These are phyloP conservation scores for Mercenaria mercenaria DNA, from an alignment of 1,140 invertebrate genomes.

Conservation along the genomic window DNA sequence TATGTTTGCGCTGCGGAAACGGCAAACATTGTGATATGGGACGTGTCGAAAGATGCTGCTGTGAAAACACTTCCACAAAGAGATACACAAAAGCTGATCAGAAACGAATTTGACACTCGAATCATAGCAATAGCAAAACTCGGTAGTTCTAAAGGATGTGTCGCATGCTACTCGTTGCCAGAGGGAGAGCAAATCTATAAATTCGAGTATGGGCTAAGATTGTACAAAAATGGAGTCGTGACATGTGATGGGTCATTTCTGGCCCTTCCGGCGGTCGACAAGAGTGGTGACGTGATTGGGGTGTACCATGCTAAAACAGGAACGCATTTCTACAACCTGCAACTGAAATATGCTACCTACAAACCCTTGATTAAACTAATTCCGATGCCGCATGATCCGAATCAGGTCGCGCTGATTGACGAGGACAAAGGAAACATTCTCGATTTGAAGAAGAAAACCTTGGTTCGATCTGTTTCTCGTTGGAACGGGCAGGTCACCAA, in stretches of 20 bases:
- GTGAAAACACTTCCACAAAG: conserved; percentile 90
- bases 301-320: conserved; percentile 95
- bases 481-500: conserved; percentile 87
- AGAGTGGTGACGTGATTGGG: conserved; percentile 93
- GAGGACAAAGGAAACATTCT: conserved; percentile 93
- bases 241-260: conserved; percentile 93
- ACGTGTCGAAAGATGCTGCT: conserved; percentile 93
- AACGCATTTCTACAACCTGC: conserved; percentile 90
- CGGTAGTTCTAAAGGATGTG: conserved; percentile 72
- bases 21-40: conserved; percentile 97
- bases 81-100: conserved; percentile 94
- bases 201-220: conserved; percentile 90
- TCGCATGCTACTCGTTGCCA: conserved; percentile 78
- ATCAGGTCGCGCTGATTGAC: conserved; percentile 95
- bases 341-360: conserved; percentile 84
- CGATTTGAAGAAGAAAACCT: conserved; percentile 87
- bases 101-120: conserved; percentile 94
- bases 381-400: conserved; percentile 87
- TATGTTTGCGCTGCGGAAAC: conserved; percentile 96
- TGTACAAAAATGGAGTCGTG: conserved; percentile 89
- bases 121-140: conserved; percentile 92
- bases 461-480: conserved; percentile 86
- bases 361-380: conserved; percentile 85
- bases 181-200: conserved; percentile 92
- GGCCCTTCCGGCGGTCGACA: conserved; percentile 93